Evolutionary conservation across 2,113 vertebrate species (phyloP), one percentile per base, ranked within the genome.

Genomic region (Callorhinus ursinus): DNA sequence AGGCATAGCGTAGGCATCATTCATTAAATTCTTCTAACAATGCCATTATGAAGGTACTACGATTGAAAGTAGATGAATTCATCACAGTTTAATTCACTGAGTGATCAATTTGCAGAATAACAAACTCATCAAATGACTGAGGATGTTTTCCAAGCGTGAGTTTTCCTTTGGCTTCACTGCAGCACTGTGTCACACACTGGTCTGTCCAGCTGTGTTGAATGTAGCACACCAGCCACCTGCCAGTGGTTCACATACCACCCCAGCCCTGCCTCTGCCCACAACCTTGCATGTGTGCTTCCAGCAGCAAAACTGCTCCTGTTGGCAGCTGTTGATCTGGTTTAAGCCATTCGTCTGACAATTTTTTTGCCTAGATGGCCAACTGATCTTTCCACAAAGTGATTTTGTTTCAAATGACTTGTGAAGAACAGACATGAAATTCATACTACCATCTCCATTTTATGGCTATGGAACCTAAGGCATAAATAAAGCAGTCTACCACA

Each of bases 311-410:
- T 31, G n/a, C 16, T 49, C 51, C 51, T 24, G 24, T 24, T 46
- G 55, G 42, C 57, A 51, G 49, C 19, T 4, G 0, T 31, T n/a
- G 33, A 18, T 82, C 19, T 83, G 46, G 21, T 51, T 79, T 57
- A 91, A 92, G 71, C 39, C 42, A 76, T 3, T 31, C 2, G 3
- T 72, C 33, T 51, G 26, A 67, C 14, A 69, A 42, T 28, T 93
- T 83, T 84, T 90, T 84, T 90, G 49, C 72, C 63, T 36, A 96
- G 84, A 91, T 90, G 86, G n/a, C 12, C 36, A 81, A 63, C 1
- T 16, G 80, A 61, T 76, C 24, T 83, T 77, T 22, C 79, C 33
- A 39, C 13, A 63, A 57, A 89, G 49, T 91, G 67, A 86, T n/a
- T 86, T 90, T 93, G 33, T 79, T 95, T 57, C 76, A 93, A 51